Conservation (phyloP, 2,113 vertebrate genomes). For the Pyxicephalus adspersus region DNA sequence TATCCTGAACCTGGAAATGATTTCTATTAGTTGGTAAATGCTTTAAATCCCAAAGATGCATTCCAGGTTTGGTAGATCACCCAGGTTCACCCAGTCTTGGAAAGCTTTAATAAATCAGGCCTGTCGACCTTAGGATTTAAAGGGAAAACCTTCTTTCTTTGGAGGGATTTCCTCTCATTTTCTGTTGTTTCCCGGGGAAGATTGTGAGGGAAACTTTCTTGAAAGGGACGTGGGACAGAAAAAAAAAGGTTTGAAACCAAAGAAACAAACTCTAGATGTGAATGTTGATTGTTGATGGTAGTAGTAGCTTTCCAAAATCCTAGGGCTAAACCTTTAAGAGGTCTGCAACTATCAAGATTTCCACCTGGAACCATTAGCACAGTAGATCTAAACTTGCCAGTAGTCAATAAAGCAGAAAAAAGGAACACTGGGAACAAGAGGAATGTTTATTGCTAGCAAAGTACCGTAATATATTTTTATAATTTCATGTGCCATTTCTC, state of each 20-base stretch:
- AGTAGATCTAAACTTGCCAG: not conserved
- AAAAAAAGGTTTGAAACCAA: not conserved
- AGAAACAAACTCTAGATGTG: not conserved
- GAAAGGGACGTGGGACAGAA: not conserved
- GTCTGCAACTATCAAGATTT: not conserved
- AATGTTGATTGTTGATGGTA: not conserved
- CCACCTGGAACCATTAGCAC: not conserved
- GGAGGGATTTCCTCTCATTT: not conserved
- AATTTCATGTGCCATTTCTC: no score
- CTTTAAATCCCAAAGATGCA: no score
- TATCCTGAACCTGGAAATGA: no score
- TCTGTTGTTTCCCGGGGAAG: no score
- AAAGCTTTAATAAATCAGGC: no score
- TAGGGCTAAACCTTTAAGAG: not conserved
- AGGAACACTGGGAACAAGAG: not conserved
- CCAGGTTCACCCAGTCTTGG: no score
- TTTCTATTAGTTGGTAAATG: no score
- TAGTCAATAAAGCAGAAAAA: not conserved
- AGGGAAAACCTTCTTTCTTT: not conserved
- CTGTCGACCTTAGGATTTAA: no score
- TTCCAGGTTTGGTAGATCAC: no score
- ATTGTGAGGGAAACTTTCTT: no score
- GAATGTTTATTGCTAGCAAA: no score
- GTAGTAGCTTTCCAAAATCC: not conserved
- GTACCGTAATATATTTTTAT: no score